phyloP scores from a whole-genome alignment of 2,888 invertebrate genomes.

The Cosmia pyralina region DNA sequence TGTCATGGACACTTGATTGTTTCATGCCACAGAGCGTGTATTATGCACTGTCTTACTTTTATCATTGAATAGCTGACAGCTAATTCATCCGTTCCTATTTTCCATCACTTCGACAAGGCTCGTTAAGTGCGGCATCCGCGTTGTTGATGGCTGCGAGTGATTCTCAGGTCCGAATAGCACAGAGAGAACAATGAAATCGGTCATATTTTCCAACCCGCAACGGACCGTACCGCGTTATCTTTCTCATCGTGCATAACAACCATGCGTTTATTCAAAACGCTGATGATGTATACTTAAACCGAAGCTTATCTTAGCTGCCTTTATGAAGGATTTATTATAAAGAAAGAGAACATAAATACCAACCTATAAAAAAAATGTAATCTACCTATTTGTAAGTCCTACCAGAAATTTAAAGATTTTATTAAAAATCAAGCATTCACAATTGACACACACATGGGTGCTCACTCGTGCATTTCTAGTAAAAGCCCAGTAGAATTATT shows the following conservation, averaged over 20 bases:
- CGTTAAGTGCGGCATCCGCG: slow-evolving; percentile 88
- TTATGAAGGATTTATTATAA: slow-evolving; percentile 78
- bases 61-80: slow-evolving; percentile 86
- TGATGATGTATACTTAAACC: slow-evolving; percentile 84
- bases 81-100: slow-evolving; percentile 88
- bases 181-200: slow-evolving; percentile 89
- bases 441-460: no score
- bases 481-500: no score
- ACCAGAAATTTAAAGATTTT: no score
- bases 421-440: no score
- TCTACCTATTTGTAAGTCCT: neutral
- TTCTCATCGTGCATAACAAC: slow-evolving; percentile 86
- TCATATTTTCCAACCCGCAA: slow-evolving; percentile 88
- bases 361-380: neutral
- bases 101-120: slow-evolving; percentile 89
- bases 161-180: slow-evolving; percentile 86
- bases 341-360: neutral
- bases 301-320: slow-evolving; percentile 84
- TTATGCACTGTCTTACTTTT: slow-evolving; percentile 78
- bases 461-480: no score
- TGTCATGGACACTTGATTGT: slow-evolving; percentile 82
- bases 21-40: slow-evolving; percentile 75
- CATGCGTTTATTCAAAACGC: slow-evolving; percentile 84
- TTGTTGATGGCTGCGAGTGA: slow-evolving; percentile 89
- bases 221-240: slow-evolving; percentile 87